phyloP scores from a whole-genome alignment of 2,113 vertebrate species.

The Daubentonia madagascariensis region DNA sequence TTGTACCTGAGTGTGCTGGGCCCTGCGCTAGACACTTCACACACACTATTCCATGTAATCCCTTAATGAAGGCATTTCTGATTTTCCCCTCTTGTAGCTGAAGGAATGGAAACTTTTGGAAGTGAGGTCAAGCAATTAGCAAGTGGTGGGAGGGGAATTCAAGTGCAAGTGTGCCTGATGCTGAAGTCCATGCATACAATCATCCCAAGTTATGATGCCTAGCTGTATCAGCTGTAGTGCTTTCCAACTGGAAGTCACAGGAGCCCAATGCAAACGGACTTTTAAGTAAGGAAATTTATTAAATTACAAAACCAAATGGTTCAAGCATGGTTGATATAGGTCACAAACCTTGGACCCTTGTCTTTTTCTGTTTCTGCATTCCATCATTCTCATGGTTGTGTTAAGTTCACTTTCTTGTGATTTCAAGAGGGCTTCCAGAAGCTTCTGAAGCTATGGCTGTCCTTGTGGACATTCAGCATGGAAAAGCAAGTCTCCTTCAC shows the following conservation, averaged over 20 bases:
- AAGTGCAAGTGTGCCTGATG: not conserved
- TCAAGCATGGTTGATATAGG: not conserved
- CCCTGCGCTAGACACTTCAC: not conserved
- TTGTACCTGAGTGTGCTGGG: not conserved
- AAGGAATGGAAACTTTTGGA: not conserved
- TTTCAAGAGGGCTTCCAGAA: not conserved
- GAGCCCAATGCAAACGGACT: not conserved
- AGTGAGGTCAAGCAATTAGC: not conserved
- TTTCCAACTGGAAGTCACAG: not conserved
- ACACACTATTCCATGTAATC: not conserved
- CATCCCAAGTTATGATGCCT: not conserved
- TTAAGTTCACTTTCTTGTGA: not conserved
- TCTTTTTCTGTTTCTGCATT: not conserved
- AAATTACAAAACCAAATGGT: too few species aligned
- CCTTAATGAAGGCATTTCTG: not conserved
- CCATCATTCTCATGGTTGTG: not conserved
- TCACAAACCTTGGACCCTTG: not conserved
- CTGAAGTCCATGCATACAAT: not conserved
- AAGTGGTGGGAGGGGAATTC: not conserved
- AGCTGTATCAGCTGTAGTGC: rapidly evolving
- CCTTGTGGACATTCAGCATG: too few species aligned
- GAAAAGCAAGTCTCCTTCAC: not conserved
- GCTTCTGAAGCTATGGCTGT: not conserved
- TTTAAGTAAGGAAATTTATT: not conserved
- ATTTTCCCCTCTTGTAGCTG: not conserved